phyloP scores from a whole-genome alignment of 2,113 vertebrate species.

The Oxyruncus cristatus region DNA sequence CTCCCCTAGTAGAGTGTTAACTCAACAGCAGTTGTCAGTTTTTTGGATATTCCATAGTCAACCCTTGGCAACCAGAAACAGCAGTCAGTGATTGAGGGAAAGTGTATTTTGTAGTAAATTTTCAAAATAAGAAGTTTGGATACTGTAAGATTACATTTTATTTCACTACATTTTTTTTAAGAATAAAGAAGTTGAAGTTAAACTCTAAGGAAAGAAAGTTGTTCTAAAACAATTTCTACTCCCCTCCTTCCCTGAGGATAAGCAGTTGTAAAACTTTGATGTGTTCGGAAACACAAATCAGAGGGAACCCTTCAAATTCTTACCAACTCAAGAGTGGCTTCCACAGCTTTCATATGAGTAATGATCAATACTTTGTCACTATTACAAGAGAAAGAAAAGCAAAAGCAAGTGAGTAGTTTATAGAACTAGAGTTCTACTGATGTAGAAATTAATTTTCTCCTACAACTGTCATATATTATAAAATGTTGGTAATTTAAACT shows the following conservation, averaged over 20 bases:
- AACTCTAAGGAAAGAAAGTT: neutral
- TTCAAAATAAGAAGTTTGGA: neutral
- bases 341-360: slow-evolving; percentile 74
- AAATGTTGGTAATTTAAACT: neutral
- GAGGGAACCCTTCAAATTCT: neutral
- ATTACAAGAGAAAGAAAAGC: neutral
- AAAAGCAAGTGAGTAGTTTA: neutral
- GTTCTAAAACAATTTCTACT: neutral
- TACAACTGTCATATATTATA: neutral
- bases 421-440: neutral
- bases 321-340: slow-evolving; percentile 73
- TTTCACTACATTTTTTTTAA: neutral
- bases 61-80: neutral
- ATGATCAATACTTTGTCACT: slow-evolving; percentile 75
- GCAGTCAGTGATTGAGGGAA: neutral
- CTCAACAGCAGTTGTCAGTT: neutral
- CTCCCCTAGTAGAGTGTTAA: neutral
- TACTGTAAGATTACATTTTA: neutral
- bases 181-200: neutral
- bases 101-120: neutral
- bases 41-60: neutral
- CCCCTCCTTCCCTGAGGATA: neutral
- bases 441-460: neutral
- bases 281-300: neutral
- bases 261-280: neutral